These are phyloP conservation scores for Labroides dimidiatus DNA, from an alignment of 2,797 vertebrate species.

Conservation along the genomic window DNA sequence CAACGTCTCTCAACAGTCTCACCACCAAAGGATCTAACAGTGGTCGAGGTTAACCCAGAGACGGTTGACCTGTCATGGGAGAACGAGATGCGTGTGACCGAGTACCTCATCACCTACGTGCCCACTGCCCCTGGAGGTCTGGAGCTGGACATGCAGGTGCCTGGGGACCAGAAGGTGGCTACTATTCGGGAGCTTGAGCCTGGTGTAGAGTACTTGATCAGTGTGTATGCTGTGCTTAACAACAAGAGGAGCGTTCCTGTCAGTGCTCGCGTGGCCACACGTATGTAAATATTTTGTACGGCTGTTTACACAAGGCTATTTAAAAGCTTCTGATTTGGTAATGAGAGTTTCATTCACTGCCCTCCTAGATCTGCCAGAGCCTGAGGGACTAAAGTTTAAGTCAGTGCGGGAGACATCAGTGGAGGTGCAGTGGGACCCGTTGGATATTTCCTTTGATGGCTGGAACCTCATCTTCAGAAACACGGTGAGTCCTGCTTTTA, in stretches of 20 bases:
- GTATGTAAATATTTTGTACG: constrained; percentile 78
- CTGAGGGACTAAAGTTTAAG: constrained; percentile 97
- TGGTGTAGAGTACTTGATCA: constrained; percentile 95
- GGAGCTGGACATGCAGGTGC: constrained; percentile 91
- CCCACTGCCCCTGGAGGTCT: constrained; percentile 92
- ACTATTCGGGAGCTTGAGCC: constrained; percentile 94
- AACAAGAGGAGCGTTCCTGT: constrained; percentile 96
- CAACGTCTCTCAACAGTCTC: constrained; percentile 85
- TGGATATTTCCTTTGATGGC: constrained; percentile 93
- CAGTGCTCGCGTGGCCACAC: constrained; percentile 93
- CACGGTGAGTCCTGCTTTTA: constrained; percentile 83
- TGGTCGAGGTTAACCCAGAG: constrained; percentile 91
- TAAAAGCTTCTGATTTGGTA: no score
- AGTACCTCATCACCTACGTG: constrained; percentile 91
- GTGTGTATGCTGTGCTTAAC: constrained; percentile 94
- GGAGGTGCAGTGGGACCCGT: constrained; percentile 96
- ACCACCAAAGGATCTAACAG: constrained; percentile 91
- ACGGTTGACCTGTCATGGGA: constrained; percentile 94
- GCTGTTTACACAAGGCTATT: neutral
- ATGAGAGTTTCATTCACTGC: constrained; percentile 12
- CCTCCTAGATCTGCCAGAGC: constrained; percentile 92
- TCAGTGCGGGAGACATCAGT: constrained; percentile 94
- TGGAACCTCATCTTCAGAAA: constrained; percentile 98
- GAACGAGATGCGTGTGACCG: constrained; percentile 92
- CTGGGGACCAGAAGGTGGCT: constrained; percentile 90